phyloP scores from a whole-genome alignment of 2,113 vertebrate genomes.

The Illadopsis cleaveri region DNA sequence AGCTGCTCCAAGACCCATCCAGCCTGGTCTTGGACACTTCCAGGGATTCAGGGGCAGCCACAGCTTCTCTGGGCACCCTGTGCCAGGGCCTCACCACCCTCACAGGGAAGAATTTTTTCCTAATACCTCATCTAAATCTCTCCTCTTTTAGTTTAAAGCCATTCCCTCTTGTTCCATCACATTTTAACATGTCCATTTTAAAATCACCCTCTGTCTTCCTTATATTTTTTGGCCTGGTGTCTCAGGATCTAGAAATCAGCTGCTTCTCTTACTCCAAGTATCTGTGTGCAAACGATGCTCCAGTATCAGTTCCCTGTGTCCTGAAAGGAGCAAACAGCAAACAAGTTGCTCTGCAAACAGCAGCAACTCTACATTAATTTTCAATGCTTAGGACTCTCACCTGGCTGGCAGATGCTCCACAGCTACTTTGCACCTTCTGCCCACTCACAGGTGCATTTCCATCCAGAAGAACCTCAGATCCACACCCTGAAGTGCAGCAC shows the following conservation, averaged over 20 bases:
- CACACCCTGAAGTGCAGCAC: neutral
- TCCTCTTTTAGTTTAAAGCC: neutral
- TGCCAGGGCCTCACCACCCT: neutral
- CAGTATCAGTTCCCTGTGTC: neutral
- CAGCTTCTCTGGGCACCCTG: neutral
- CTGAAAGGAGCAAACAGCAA: neutral
- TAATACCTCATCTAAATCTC: neutral
- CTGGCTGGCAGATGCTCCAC: neutral
- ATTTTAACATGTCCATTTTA: neutral
- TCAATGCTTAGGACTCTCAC: neutral
- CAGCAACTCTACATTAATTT: neutral
- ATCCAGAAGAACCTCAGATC: neutral
- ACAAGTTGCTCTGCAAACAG: neutral
- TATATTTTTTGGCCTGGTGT: neutral
- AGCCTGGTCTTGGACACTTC: accelerated
- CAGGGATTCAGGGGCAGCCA: neutral
- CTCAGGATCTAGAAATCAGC: neutral
- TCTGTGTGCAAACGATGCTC: neutral
- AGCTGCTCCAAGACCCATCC: accelerated
- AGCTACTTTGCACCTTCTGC: neutral
- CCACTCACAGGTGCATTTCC: neutral
- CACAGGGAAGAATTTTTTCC: neutral
- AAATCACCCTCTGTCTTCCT: neutral
- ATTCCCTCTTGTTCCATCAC: neutral
- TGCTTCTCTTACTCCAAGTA: neutral